These are phyloP conservation scores for Sinohyriopsis cumingii DNA, from an alignment of 2,888 invertebrate species.

Conservation along the genomic window DNA sequence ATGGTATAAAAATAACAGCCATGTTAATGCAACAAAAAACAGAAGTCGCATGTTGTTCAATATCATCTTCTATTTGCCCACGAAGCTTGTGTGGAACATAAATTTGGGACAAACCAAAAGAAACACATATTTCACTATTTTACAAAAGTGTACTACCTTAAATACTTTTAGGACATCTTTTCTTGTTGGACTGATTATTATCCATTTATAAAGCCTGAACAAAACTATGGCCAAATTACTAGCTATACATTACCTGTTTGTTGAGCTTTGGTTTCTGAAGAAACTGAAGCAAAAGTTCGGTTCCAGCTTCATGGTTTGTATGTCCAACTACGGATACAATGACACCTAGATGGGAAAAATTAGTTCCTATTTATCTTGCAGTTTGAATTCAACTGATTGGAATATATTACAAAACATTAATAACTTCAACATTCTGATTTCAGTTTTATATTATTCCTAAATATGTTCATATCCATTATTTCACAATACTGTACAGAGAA, in stretches of 20 bases:
- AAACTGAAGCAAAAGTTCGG: conserved; percentile 65
- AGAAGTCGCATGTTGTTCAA: too few species aligned
- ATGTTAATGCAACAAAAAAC: too few species aligned
- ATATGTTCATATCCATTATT: too few species aligned
- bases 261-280: conserved; percentile 77
- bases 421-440: too few species aligned
- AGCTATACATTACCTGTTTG: conserved; percentile 74
- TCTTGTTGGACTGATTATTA: background rate
- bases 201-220: background rate
- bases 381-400: too few species aligned
- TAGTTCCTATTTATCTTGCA: background rate
- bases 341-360: conserved; percentile 45
- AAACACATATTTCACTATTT: background rate
- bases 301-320: conserved; percentile 63
- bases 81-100: too few species aligned
- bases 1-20: too few species aligned
- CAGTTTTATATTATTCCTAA: too few species aligned
- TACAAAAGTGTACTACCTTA: background rate
- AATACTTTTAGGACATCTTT: background rate
- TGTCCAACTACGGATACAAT: conserved; percentile 60
- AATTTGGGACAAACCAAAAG: too few species aligned
- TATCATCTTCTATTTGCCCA: too few species aligned
- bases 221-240: background rate
- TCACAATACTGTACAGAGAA: too few species aligned
- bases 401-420: too few species aligned